phyloP scores from a whole-genome alignment of 2,113 vertebrate species.

The Riparia riparia region DNA sequence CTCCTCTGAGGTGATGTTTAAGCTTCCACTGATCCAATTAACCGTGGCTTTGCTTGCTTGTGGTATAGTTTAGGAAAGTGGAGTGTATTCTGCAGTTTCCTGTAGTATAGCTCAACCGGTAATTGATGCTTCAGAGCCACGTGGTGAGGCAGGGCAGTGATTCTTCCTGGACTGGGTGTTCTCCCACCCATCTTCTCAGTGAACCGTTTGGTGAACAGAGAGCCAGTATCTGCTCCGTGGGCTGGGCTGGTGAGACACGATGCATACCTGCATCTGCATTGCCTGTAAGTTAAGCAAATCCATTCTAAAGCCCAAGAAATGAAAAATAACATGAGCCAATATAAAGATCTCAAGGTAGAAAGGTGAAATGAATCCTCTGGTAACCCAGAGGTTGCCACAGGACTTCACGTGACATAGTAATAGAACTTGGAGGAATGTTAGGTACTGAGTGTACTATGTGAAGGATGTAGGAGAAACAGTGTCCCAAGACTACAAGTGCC shows the following conservation, averaged over 20 bases:
- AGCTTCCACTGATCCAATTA: background rate
- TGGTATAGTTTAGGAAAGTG: background rate
- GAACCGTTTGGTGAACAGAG: background rate
- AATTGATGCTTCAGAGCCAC: fast-evolving
- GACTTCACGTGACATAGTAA: background rate
- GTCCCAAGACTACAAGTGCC: background rate
- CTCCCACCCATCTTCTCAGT: background rate
- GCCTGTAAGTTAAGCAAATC: background rate
- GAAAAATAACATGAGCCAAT: background rate
- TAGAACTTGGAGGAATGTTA: background rate
- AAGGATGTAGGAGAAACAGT: background rate
- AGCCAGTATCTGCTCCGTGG: fast-evolving
- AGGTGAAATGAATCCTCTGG: background rate
- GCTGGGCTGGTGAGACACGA: background rate
- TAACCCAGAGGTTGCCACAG: background rate
- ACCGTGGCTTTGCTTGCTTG: background rate
- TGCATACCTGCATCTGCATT: background rate
- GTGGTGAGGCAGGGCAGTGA: fast-evolving
- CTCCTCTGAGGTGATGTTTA: background rate
- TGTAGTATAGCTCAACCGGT: fast-evolving
- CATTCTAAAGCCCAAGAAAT: background rate
- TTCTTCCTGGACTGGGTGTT: background rate
- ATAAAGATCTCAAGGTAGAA: background rate
- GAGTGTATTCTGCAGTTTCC: background rate
- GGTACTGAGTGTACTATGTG: background rate